These are phyloP conservation scores for Cinara cedri DNA, from an alignment of 2,888 invertebrate genomes.

Conservation along the genomic window DNA sequence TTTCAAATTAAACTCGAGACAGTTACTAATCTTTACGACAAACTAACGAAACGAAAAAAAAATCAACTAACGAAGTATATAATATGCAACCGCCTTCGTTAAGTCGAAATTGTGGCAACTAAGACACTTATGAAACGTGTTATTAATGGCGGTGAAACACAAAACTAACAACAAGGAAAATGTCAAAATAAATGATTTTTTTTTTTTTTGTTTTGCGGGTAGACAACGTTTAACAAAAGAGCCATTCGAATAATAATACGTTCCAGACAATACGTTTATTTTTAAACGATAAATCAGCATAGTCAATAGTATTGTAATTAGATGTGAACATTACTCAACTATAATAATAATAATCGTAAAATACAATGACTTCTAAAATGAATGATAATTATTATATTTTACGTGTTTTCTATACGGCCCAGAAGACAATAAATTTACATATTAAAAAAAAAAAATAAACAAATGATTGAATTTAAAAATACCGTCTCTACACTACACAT, in stretches of 20 bases:
- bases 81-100: too few relatives aligned
- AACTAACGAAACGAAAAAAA: too few relatives aligned
- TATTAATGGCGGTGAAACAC: too few relatives aligned
- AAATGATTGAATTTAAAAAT: neutral
- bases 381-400: neutral
- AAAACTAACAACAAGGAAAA: too few relatives aligned
- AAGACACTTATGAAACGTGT: too few relatives aligned
- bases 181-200: neutral
- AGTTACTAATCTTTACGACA: too few relatives aligned
- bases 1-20: too few relatives aligned
- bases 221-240: slow-evolving; percentile 3
- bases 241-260: neutral
- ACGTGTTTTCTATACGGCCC: neutral
- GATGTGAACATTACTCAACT: slow-evolving; percentile 2
- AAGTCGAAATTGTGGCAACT: too few relatives aligned
- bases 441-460: neutral
- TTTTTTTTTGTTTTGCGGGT: slow-evolving; percentile 2
- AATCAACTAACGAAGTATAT: too few relatives aligned
- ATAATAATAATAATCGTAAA: neutral
- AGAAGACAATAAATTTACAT: neutral
- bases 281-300: slow-evolving; percentile 11
- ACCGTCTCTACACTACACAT: neutral
- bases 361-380: slow-evolving; percentile 4
- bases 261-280: neutral
- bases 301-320: slow-evolving; percentile 26